phyloP scores from a whole-genome alignment of 1,140 invertebrate species.

The Nephotettix cincticeps region DNA sequence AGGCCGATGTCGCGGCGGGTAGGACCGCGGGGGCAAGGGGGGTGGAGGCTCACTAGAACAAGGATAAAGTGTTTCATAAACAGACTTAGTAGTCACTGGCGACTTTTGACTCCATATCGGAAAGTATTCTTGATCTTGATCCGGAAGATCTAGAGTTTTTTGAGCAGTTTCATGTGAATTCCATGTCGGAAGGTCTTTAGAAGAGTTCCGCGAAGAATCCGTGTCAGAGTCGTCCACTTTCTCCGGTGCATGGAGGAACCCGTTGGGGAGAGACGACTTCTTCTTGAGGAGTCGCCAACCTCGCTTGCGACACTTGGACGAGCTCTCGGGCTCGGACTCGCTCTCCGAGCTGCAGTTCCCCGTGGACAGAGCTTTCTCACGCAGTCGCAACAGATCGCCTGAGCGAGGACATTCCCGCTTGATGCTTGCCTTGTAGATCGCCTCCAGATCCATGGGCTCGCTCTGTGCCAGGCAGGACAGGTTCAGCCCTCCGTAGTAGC shows the following conservation, averaged over 20 bases:
- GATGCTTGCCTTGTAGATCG: slow-evolving; percentile 37
- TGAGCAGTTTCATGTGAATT: slow-evolving; percentile 43
- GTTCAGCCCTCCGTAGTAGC: slow-evolving; percentile 51
- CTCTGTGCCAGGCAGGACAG: slow-evolving; percentile 52
- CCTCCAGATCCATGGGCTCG: slow-evolving; percentile 46
- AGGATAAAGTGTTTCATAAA: slow-evolving; percentile 48
- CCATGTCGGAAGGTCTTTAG: slow-evolving; percentile 43
- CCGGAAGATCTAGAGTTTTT: slow-evolving; percentile 25
- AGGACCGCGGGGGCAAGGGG: slow-evolving; percentile 46
- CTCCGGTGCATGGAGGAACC: slow-evolving; percentile 27
- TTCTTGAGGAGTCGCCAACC: slow-evolving; percentile 40
- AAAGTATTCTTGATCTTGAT: slow-evolving; percentile 42
- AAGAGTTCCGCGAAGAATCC: slow-evolving; percentile 37
- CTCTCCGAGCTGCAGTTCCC: slow-evolving; percentile 41
- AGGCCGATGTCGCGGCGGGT: slow-evolving; percentile 45
- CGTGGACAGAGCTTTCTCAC: slow-evolving; percentile 14
- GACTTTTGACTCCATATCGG: slow-evolving; percentile 44
- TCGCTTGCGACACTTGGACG: slow-evolving; percentile 35
- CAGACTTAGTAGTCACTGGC: slow-evolving; percentile 36
- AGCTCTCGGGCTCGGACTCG: slow-evolving; percentile 42
- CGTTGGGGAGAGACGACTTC: slow-evolving; percentile 34
- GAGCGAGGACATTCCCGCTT: slow-evolving; percentile 35
- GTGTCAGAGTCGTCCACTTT: slow-evolving; percentile 38
- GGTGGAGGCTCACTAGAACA: slow-evolving; percentile 43
- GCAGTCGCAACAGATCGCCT: slow-evolving; percentile 30